phyloP scores from a whole-genome alignment of 2,888 invertebrate species.

The Cinara cedri region DNA sequence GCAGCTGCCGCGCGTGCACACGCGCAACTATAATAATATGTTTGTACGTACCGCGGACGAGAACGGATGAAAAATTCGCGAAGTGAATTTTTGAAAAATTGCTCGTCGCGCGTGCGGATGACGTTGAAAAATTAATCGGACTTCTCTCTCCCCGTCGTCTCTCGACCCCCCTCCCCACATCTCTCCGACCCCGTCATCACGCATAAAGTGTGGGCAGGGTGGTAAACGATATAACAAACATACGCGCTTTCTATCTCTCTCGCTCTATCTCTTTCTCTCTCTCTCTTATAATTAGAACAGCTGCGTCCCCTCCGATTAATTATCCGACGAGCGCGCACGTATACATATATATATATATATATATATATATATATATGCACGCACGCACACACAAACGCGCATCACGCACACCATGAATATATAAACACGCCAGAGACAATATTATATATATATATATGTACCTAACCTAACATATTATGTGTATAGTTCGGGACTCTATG shows the following conservation, averaged over 20 bases:
- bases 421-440: too few species aligned
- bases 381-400: background rate
- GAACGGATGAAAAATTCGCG: background rate
- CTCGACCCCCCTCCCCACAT: background rate
- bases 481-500: constrained; percentile 7
- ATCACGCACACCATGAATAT: too few species aligned
- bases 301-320: constrained; percentile 47
- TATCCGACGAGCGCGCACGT: constrained; percentile 26
- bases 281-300: constrained; percentile 48
- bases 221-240: background rate
- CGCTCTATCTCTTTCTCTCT: background rate
- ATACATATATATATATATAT: background rate
- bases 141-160: too few species aligned
- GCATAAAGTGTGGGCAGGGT: background rate
- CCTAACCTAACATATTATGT: background rate
- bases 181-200: too few species aligned
- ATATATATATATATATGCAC: background rate
- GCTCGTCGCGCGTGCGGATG: constrained; percentile 10
- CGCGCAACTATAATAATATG: too few species aligned
- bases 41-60: too few species aligned
- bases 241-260: background rate
- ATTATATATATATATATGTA: too few species aligned
- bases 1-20: too few species aligned
- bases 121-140: constrained; percentile 56
- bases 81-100: constrained; percentile 11